Percentiles rank a stretch among this genome's conserved stretches.
Evolutionary conservation across 2,888 invertebrate genomes (phyloP).

Genomic region (Sarcophaga rosellei): DNA sequence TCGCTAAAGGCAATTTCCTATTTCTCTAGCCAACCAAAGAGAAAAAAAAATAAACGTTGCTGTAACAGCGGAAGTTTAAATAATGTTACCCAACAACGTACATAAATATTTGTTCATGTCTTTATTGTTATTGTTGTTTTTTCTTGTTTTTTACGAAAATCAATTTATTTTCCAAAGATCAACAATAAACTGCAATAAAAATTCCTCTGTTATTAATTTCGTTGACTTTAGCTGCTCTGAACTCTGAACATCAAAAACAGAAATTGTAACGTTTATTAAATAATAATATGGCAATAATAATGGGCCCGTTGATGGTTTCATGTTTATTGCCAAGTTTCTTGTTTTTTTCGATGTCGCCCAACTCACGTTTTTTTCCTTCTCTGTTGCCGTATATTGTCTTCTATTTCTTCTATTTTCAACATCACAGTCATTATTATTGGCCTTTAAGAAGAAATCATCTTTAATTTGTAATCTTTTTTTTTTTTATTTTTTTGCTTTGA

Average conservation of each 20-base stretch:
- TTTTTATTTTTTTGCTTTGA: constrained; percentile 14
- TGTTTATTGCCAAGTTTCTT: constrained; percentile 59
- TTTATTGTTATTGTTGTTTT: neutral
- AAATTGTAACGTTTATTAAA: neutral
- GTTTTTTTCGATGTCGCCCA: constrained; percentile 44
- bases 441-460: constrained; percentile 54
- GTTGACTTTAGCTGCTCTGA: neutral
- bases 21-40: neutral
- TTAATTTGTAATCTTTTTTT: constrained; percentile 41
- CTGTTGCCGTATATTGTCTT: neutral
- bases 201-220: constrained; percentile 46
- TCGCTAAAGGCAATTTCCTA: neutral
- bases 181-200: constrained; percentile 41
- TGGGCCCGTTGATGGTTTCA: constrained; percentile 13
- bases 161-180: constrained; percentile 47
- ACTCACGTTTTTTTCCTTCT: constrained; percentile 48
- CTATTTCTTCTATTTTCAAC: constrained; percentile 10
- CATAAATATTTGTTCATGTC: too few species aligned
- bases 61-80: neutral
- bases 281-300: neutral
- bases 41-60: neutral
- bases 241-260: neutral
- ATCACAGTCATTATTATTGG: constrained; percentile 54
- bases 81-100: too few species aligned
- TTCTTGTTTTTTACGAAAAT: neutral